phyloP scores from a whole-genome alignment of 2,797 vertebrate genomes.

The Taeniopygia guttata region DNA sequence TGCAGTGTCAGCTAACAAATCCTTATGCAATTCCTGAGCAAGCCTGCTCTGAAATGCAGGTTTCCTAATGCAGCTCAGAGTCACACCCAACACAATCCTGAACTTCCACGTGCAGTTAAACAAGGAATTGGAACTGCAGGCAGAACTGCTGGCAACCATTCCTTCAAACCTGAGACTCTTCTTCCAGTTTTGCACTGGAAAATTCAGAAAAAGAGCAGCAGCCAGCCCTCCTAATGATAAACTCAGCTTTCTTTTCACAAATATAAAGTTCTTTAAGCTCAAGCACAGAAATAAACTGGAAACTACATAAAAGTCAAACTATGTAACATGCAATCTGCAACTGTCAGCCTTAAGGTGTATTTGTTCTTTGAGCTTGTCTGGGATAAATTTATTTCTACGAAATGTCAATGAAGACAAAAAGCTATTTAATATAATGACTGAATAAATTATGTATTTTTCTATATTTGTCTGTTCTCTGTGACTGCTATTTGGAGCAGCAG shows the following conservation, averaged over 20 bases:
- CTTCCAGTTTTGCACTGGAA: neutral
- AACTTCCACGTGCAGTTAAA: neutral
- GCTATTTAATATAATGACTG: neutral
- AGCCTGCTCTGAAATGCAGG: neutral
- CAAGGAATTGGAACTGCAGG: neutral
- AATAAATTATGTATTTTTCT: neutral
- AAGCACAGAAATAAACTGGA: neutral
- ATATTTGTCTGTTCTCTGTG: neutral
- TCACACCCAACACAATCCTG: rapidly evolving
- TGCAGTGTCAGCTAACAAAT: neutral
- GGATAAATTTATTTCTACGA: neutral
- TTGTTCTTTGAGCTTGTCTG: neutral
- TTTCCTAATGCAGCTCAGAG: neutral
- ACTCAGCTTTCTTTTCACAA: neutral
- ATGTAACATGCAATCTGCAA: neutral
- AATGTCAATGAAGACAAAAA: neutral
- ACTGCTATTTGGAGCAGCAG: neutral
- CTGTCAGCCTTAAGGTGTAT: neutral
- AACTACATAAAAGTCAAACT: neutral
- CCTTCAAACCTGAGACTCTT: neutral
- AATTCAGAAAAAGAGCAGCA: neutral
- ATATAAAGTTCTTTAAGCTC: neutral
- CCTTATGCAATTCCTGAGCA: neutral
- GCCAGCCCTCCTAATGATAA: neutral
- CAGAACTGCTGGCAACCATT: neutral